Evolutionary conservation across 2,888 invertebrate species (phyloP).

Genomic region (Deilephila elpenor): DNA sequence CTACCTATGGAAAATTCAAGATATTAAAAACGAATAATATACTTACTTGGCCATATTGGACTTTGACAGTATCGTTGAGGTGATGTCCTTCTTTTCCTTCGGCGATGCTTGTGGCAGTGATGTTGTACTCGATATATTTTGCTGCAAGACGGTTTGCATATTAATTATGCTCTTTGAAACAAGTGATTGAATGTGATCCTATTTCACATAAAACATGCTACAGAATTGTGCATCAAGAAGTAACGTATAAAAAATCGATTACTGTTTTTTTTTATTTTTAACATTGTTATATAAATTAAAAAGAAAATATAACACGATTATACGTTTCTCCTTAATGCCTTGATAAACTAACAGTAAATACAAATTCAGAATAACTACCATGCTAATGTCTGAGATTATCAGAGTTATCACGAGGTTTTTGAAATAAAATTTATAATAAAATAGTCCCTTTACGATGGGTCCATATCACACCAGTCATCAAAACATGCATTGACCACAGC

Average conservation of each 20-base stretch:
- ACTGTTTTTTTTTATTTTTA: background rate
- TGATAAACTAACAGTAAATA: background rate
- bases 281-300: background rate
- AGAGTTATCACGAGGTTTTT: too few relatives aligned
- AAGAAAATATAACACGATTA: background rate
- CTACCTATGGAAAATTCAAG: background rate
- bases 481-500: constrained; percentile 9
- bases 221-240: background rate
- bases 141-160: constrained; percentile 58
- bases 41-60: constrained; percentile 93
- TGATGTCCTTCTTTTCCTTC: constrained; percentile 87
- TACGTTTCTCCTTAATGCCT: background rate
- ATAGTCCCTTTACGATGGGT: background rate
- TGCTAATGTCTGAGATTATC: background rate
- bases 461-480: background rate
- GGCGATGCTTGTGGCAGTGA: constrained; percentile 77
- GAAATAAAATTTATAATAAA: background rate
- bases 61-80: constrained; percentile 87
- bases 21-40: background rate
- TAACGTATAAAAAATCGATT: background rate
- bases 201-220: constrained; percentile 1
- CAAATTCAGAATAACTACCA: constrained; percentile 13
- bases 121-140: constrained; percentile 84
- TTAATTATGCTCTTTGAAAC: background rate
- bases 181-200: background rate